These are phyloP conservation scores for Disparrhopalites patrizii DNA, from an alignment of 2,888 invertebrate genomes.

Conservation along the genomic window DNA sequence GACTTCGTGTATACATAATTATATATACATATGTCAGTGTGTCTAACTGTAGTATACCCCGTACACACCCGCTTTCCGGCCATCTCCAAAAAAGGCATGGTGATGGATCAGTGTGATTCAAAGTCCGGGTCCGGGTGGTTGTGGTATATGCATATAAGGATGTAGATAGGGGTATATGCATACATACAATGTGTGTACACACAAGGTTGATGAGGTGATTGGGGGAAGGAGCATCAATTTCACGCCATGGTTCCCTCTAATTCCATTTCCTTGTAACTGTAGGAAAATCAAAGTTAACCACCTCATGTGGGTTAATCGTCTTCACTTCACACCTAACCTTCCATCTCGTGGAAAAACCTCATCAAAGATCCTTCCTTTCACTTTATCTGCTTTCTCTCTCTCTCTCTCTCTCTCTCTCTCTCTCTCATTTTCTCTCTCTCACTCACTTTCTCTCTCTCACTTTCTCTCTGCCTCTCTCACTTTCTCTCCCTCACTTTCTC, in stretches of 20 bases:
- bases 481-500: not conserved
- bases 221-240: conserved; percentile 13
- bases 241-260: conserved; percentile 16
- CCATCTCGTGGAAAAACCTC: not conserved
- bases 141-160: too few species aligned
- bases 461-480: not conserved
- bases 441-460: too few species aligned
- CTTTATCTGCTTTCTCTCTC: not conserved
- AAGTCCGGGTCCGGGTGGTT: too few species aligned
- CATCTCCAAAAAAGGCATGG: too few species aligned
- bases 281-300: conserved; percentile 6
- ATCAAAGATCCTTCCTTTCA: too few species aligned
- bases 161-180: too few species aligned
- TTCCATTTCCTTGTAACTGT: conserved; percentile 10
- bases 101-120: conserved; percentile 2
- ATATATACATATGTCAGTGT: too few species aligned
- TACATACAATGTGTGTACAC: too few species aligned
- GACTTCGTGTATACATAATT: too few species aligned
- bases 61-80: too few species aligned
- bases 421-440: not conserved
- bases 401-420: not conserved
- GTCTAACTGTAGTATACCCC: too few species aligned
- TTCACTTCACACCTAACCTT: not conserved
- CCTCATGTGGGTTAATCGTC: conserved; percentile 15
- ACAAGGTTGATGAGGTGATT: conserved; percentile 6